Conservation (phyloP, 2,113 vertebrate species). For the Nesoenas mayeri region DNA sequence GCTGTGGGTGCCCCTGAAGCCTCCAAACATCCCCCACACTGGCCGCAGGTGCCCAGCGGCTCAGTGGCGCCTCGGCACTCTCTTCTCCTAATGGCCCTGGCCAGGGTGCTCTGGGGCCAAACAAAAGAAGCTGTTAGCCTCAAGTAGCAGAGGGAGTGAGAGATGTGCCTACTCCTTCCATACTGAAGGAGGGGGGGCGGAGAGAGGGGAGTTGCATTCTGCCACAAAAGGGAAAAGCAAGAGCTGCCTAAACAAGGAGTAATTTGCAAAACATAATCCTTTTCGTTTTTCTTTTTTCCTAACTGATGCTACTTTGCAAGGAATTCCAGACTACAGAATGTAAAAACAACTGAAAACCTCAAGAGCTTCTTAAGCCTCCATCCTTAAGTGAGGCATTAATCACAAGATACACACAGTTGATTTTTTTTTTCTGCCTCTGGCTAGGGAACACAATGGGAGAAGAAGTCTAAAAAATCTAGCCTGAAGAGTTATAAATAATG, state of each 20-base stretch:
- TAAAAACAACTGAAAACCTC: background rate
- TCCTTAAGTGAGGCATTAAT: background rate
- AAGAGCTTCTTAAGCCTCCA: background rate
- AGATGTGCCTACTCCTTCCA: no score
- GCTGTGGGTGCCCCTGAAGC: no score
- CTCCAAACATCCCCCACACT: no score
- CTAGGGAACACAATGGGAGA: background rate
- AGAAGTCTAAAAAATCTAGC: background rate
- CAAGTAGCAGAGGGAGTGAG: no score
- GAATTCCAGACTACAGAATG: background rate
- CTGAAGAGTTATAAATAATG: background rate
- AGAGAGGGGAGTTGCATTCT: no score
- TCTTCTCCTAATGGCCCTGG: no score
- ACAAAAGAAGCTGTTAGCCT: no score
- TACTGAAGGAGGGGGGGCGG: no score
- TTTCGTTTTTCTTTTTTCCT: accelerated
- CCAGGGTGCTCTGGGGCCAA: no score
- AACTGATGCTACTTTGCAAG: background rate
- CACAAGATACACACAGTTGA: background rate
- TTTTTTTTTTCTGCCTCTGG: background rate
- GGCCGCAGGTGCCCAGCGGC: no score
- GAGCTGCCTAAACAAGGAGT: background rate
- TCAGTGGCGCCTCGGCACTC: no score
- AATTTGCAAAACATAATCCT: background rate
- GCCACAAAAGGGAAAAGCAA: no score